Evolutionary conservation across 2,888 invertebrate genomes (phyloP), one percentile per base, ranked within the genome.

Genomic region (Dicycla oo): DNA sequence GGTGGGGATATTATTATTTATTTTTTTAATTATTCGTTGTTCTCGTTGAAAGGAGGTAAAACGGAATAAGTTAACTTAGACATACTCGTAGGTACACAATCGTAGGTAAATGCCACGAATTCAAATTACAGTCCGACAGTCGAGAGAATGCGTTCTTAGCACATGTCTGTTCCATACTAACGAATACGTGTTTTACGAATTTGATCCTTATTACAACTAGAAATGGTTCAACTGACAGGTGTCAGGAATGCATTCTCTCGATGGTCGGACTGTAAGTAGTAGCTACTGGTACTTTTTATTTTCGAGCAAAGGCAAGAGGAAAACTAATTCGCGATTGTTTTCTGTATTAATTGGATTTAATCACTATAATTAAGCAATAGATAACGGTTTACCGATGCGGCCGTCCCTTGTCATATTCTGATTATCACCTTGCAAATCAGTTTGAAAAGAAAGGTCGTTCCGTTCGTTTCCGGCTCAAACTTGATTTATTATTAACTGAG

Each of bases 361-460:
- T 73, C 13, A 38, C 38, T 38, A 10, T 62, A 54, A 62, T 72
- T 47, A 40, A 73, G 26, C 43, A 49, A 51, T 51, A 51, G 57
- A 66, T 15, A 58, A 73, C 13, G 7, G 30, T 23, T 67, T 45
- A 51, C 6, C 38, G 38, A 58, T 66, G 57, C n/a, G n/a, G n/a
- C 18, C 30, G 1, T 13, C 3, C 23, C 40, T 23, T 47, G 26
- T 53, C 38, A 47, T 43, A 51, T 58, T 66, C 43, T n/a, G 2
- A 30, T n/a, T 58, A 47, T 68, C 51, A 73, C 73, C 68, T 73
- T 73, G 75, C 40, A 6, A 38, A 51, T 45, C 38, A 38, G 13
- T 57, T 51, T 7, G 26, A n/a, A 73, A 49, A 57, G 34, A 75
- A 58, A 75, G 73, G 67, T 56, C 54, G n/a, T 30, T 18, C 20